Percentiles rank a stretch among this genome's conserved stretches.
Conservation (phyloP, 2,113 vertebrate species). For the Anseranas semipalmata region DNA sequence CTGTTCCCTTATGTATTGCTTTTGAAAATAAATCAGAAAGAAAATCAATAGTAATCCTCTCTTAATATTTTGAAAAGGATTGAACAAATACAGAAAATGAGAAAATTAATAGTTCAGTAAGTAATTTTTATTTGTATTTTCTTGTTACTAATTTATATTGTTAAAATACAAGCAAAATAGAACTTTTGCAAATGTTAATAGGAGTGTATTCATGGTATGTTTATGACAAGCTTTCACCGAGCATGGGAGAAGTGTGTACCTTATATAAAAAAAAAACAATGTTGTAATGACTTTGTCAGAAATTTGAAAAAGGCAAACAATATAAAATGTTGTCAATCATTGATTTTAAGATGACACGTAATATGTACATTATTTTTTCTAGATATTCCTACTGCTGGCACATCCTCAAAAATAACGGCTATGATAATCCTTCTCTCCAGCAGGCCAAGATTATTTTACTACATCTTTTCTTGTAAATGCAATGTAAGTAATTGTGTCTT, state of each 20-base stretch:
- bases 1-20: neutral
- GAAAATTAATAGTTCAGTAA: neutral
- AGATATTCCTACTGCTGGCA: neutral
- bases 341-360: neutral
- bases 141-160: neutral
- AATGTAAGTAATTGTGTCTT: neutral
- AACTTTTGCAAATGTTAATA: neutral
- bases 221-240: neutral
- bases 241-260: neutral
- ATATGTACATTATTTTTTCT: neutral
- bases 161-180: neutral
- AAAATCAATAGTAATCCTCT: rapidly evolving
- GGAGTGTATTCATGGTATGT: neutral
- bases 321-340: neutral
- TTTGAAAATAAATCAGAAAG: neutral
- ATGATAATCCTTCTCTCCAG: neutral
- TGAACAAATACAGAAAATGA: neutral
- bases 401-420: neutral
- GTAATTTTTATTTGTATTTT: neutral
- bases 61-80: neutral
- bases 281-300: neutral
- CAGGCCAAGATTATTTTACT: neutral
- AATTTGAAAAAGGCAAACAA: rapidly evolving
- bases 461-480: neutral
- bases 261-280: neutral